A percentile compares a stretch with the other conserved stretches of the same genome.
Conservation (phyloP, 2,113 vertebrate species). For the Microtus ochrogaster region DNA sequence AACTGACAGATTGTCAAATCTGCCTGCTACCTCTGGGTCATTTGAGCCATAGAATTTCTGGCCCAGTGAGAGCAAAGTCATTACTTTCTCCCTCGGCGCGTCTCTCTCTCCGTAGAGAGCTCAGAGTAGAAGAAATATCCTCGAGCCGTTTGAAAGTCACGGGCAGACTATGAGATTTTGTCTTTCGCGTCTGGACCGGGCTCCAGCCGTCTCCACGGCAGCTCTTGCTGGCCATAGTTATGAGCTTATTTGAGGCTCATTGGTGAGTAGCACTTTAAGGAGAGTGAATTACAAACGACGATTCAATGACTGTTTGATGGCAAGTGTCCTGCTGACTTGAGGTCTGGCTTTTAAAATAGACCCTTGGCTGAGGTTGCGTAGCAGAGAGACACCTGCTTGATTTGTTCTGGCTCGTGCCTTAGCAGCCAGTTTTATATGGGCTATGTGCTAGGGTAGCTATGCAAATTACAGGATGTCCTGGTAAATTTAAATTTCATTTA, state of each 20-base stretch:
- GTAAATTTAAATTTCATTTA: neutral
- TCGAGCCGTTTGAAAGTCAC: slow-evolving; percentile 14
- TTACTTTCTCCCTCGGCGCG: neutral
- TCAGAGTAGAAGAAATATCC: neutral
- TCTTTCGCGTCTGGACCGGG: rapidly evolving
- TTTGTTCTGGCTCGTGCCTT: neutral
- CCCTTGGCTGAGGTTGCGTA: neutral
- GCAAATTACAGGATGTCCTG: neutral
- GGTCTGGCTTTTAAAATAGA: slow-evolving; percentile 9
- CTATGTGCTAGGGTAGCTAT: neutral
- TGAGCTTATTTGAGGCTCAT: neutral
- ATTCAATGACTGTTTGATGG: neutral
- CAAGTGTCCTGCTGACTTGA: slow-evolving; percentile 40
- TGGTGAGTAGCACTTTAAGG: neutral
- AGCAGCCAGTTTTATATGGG: neutral
- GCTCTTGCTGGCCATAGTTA: neutral
- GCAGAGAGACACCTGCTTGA: neutral
- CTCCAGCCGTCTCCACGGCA: neutral
- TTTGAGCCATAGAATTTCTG: slow-evolving; percentile 54
- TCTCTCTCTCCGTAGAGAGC: slow-evolving; percentile 23
- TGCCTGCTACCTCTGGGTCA: slow-evolving; percentile 46
- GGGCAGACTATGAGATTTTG: neutral
- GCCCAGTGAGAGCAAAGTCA: slow-evolving; percentile 44
- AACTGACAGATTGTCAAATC: slow-evolving; percentile 65
- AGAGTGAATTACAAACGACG: neutral